Evolutionary conservation across 2,888 invertebrate species (phyloP), one percentile per base, ranked within the genome.

Genomic region (Synergus laeviventris): DNA sequence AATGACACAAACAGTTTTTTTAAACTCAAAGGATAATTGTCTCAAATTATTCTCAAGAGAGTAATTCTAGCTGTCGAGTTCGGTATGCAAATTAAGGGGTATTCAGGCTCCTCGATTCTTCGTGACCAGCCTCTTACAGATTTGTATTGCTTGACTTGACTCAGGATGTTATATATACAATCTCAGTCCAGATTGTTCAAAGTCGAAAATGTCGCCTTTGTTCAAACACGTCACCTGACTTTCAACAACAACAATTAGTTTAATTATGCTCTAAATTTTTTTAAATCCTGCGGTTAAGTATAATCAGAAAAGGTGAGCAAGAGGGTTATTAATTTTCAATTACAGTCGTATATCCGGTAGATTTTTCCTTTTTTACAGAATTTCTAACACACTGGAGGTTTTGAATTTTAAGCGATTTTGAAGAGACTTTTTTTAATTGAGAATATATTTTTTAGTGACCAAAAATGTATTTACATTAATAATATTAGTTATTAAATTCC

Each of bases 171-270:
- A 8, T 54, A 16, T 54, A 54, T 11, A 54, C 12, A 59, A 59
- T 18, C 24, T 59, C 21, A 59, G 24, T 14, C 21, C 12, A 21
- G 24, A 59, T 59, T 59, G 18, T 59, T 59, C 4, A 59, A 59
- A 24, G 21, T 14, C 5, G 7, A 59, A 24, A 24, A 21, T 21
- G 81, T 78, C 78, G 80, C 78, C 84, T 84, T 84, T 84, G 84
- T 84, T 81, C 81, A 78, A 79, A 80, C 79, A 82, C 82, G 78
- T 84, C 84, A 85, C 82, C 81, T 83, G 82, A 83, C 84, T 78
- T 77, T 77, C 78, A 76, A 61, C 77, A n/a, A n/a, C n/a, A n/a
- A n/a, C n/a, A n/a, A n/a, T n/a, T n/a, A n/a, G n/a, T n/a, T n/a
- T 18, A 12, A 18, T 4, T 24, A 24, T 12, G 21, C 21, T 56